Evolutionary conservation across 2,888 invertebrate genomes (phyloP).

Genomic region (Beris chalybata): DNA sequence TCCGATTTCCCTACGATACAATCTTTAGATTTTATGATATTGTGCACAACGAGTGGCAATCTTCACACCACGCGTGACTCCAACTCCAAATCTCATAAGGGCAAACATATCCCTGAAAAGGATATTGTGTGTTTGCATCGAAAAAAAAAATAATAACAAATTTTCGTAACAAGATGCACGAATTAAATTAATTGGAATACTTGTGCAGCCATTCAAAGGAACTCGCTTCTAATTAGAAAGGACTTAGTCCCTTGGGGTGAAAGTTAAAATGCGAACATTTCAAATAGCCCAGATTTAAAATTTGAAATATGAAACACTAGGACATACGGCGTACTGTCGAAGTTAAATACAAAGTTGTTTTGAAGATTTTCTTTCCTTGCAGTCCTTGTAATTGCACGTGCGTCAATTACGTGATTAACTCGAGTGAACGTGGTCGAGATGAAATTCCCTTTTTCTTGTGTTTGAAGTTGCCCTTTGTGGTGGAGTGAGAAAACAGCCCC

Average conservation of each 20-base stretch:
- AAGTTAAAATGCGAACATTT: not conserved
- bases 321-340: no score
- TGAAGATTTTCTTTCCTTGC: not conserved
- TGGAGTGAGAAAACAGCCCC: not conserved
- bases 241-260: constrained; percentile 8
- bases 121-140: no score
- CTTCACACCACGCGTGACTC: no score
- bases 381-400: constrained; percentile 23
- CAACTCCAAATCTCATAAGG: no score
- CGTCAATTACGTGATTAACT: constrained; percentile 29
- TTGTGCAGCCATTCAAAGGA: constrained; percentile 7
- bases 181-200: constrained; percentile 23
- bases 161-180: not conserved
- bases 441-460: not conserved
- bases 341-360: constrained; percentile 12
- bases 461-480: not conserved
- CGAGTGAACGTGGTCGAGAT: constrained; percentile 12
- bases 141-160: not conserved
- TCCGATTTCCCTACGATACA: no score
- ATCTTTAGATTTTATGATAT: not conserved
- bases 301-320: no score
- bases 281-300: not conserved
- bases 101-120: no score
- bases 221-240: constrained; percentile 20
- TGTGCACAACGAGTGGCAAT: no score